phyloP scores from a whole-genome alignment of 2,797 vertebrate genomes.

The Eleutherodactylus coqui region DNA sequence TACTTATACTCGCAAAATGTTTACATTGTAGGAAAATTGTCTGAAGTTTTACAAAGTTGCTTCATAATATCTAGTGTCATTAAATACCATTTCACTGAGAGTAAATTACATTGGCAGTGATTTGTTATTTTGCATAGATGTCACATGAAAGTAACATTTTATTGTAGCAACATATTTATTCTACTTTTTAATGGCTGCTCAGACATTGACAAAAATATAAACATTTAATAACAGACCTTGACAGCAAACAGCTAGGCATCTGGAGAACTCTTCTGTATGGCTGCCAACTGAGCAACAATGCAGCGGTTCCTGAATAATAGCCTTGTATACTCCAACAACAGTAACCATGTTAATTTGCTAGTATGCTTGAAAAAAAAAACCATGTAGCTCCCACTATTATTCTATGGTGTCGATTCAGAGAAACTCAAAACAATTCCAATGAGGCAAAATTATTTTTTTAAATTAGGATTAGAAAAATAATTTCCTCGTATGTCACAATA shows the following conservation, averaged over 20 bases:
- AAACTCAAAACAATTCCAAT: too few species aligned
- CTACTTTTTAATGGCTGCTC: background rate
- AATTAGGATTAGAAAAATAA: too few species aligned
- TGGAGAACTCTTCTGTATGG: too few species aligned
- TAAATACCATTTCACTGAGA: background rate
- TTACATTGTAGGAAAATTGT: background rate
- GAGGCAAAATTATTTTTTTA: too few species aligned
- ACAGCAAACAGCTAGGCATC: background rate
- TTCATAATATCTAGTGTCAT: background rate
- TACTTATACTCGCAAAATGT: background rate
- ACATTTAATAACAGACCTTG: background rate
- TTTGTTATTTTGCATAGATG: background rate
- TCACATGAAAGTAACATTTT: background rate
- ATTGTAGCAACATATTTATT: background rate
- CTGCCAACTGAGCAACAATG: too few species aligned
- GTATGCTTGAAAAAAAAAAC: too few species aligned
- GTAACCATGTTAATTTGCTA: too few species aligned
- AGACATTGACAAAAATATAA: background rate
- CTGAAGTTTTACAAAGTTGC: background rate
- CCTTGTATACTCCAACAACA: too few species aligned
- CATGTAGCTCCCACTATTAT: too few species aligned
- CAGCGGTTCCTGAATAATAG: too few species aligned
- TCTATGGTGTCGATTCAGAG: too few species aligned
- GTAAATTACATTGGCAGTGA: conserved; percentile 5
- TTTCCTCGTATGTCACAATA: too few species aligned